Evolutionary conservation across 2,888 invertebrate species (phyloP), one percentile per base, ranked within the genome.

Genomic region (Drosophila koepferae): DNA sequence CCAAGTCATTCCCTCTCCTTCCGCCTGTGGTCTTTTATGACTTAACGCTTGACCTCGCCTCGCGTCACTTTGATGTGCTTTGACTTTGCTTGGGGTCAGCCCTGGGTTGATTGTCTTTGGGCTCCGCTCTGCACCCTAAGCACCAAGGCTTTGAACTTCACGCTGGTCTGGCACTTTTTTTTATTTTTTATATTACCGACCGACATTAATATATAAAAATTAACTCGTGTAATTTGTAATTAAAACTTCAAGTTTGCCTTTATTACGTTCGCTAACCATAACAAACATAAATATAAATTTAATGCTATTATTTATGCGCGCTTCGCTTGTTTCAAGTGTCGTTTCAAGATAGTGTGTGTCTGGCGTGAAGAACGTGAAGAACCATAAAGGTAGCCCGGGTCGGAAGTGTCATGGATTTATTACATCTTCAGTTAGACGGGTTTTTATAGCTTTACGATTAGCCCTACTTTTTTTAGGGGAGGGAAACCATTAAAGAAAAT

Each of bases 1-100:
- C 54, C 40, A 38, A 54, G 23, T 54, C 38, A 34, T 38, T 23
- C 54, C 40, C 54, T 23, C 38, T 20, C 46, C n/a, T 51, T 49
- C 16, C 49, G n/a, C 10, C 56, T 56, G n/a, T 20, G 53, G 65
- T 63, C 49, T 72, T 77, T 88, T 72, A 78, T 89, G 82, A 90
- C 90, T 90, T 86, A 72, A 86, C 86, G 90, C 89, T 90, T 86
- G 86, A 86, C 86, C 86, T 79, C 75, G 67, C 69, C 74, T 74
- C 73, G 82, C 90, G 65, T 72, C 73, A 66, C 89, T 83, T 89
- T 87, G 90, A 89, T 89, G 83, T 74, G 80, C 36, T 51, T 82
- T 88, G 86, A 80, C 83, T 77, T 72, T 55, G 74, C 71, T 64
- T 63, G 85, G 83, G 86, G 86, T 86, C 89, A 86, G 72, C 66